A percentile compares a stretch with the other conserved stretches of the same genome.
These are phyloP conservation scores for Parochlus steinenii DNA, from an alignment of 2,888 invertebrate species.

Conservation along the genomic window DNA sequence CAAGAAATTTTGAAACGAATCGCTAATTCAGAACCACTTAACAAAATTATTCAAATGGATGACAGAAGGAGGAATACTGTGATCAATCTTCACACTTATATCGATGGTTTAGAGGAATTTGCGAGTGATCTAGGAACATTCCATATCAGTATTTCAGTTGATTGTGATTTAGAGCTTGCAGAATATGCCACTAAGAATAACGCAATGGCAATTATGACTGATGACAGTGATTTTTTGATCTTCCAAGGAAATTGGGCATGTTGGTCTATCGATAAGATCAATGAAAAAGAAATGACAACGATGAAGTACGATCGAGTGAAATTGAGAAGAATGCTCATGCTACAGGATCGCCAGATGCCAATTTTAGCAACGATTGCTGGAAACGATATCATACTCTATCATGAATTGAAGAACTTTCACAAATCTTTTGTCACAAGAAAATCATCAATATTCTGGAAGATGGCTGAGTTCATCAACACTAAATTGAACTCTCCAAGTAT, in stretches of 20 bases:
- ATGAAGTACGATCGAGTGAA: background rate
- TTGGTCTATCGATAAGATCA: background rate
- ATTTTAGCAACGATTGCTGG: background rate
- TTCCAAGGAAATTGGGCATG: background rate
- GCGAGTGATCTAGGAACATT: background rate
- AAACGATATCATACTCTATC: background rate
- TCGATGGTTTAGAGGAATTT: background rate
- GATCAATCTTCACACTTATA: background rate
- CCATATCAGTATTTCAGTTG: background rate
- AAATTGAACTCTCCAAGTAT: too few species aligned
- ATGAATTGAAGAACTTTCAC: background rate
- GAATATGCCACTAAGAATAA: background rate
- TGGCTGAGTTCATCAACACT: too few species aligned
- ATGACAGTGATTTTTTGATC: background rate
- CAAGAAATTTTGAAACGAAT: background rate
- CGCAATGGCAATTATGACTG: background rate
- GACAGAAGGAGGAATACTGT: too few species aligned
- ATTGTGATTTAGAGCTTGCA: background rate
- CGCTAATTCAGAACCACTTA: background rate
- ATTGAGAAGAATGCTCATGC: background rate
- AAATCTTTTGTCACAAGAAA: too few species aligned
- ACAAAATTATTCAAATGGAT: background rate
- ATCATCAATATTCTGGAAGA: too few species aligned
- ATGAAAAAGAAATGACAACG: background rate
- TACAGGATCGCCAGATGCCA: background rate